These are phyloP conservation scores for Theonella swinhoei DNA, from an alignment of 37 sponge, comb jelly and placozoan species.

Conservation along the genomic window DNA sequence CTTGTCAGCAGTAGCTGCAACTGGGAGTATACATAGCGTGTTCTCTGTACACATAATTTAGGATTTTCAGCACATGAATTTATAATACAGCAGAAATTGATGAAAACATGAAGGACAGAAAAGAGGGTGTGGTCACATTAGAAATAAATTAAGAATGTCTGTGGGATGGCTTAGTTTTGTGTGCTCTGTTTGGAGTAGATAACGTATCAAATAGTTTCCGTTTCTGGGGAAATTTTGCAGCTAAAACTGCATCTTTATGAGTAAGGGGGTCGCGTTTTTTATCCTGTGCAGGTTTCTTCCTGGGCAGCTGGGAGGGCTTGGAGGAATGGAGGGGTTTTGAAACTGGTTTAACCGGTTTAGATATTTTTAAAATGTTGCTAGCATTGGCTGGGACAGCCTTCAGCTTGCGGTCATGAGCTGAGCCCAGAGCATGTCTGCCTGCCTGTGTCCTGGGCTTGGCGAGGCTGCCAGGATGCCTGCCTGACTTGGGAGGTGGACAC, in stretches of 20 bases:
- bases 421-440: neutral
- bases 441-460: neutral
- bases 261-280: neutral
- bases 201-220: conserved; percentile 36
- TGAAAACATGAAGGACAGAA: neutral
- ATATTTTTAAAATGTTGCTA: neutral
- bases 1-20: conserved; percentile 11
- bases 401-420: neutral
- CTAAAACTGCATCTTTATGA: conserved; percentile 59
- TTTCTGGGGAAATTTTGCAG: conserved; percentile 80
- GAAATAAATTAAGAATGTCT: neutral
- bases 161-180: no score
- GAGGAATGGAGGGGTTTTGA: neutral
- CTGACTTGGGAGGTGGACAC: neutral
- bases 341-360: no score
- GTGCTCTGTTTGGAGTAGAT: neutral
- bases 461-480: neutral
- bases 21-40: neutral
- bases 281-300: neutral
- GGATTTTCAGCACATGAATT: no score
- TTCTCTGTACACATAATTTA: no score
- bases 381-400: neutral
- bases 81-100: no score
- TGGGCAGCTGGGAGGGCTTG: neutral
- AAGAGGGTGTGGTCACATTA: neutral